These are phyloP conservation scores for Tipula vernalis DNA, from an alignment of 2,888 invertebrate genomes.

Conservation along the genomic window DNA sequence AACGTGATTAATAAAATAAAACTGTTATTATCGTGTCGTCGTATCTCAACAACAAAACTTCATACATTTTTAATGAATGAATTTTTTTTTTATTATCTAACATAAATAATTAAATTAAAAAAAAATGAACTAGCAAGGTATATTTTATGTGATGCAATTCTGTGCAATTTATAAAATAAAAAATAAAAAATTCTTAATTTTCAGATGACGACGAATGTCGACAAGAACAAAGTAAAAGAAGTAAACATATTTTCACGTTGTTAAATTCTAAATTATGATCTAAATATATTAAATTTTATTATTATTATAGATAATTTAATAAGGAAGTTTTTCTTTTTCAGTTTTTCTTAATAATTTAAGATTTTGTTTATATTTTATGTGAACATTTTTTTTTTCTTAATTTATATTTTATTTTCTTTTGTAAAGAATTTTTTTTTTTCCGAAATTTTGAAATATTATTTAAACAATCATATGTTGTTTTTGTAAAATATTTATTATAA, in stretches of 20 bases:
- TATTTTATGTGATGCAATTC: background rate
- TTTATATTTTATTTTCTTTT: background rate
- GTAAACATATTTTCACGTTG: background rate
- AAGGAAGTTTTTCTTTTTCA: slow-evolving; percentile 4
- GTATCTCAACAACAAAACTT: background rate
- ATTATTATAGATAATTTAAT: background rate
- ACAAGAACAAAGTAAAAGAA: background rate
- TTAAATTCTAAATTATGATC: background rate
- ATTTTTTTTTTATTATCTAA: background rate
- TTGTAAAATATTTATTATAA: background rate
- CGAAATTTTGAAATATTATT: background rate
- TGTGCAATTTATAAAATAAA: background rate
- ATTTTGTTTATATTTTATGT: background rate
- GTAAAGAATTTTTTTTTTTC: background rate
- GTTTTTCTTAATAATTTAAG: background rate
- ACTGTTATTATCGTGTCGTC: background rate
- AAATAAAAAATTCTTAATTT: background rate
- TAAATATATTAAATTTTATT: slow-evolving; percentile 4
- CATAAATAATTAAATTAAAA: background rate
- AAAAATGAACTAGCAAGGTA: background rate
- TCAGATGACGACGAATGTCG: background rate
- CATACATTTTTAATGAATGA: background rate
- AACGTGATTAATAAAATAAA: background rate
- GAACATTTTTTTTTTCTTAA: background rate
- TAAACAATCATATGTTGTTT: background rate